A percentile compares a stretch with the other conserved stretches of the same genome.
Evolutionary conservation across 2,888 invertebrate genomes (phyloP).

Genomic region (Athrips mouffetella): DNA sequence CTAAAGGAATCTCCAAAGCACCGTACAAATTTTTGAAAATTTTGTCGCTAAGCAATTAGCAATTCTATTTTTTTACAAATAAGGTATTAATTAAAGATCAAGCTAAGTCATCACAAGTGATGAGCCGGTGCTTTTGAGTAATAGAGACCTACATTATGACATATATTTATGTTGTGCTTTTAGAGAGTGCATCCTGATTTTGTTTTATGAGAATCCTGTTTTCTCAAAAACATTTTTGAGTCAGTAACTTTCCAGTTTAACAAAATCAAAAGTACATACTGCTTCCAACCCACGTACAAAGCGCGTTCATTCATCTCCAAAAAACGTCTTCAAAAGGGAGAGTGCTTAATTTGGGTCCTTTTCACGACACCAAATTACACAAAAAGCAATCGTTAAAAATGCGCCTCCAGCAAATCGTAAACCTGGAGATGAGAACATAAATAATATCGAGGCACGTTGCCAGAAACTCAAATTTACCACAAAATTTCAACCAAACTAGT

Average conservation of each 20-base stretch:
- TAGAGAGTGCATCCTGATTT: no score
- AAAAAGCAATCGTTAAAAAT: slow-evolving; percentile 57
- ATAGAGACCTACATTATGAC: no score
- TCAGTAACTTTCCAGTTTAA: background rate
- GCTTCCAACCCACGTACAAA: slow-evolving; percentile 19
- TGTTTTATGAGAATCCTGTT: background rate
- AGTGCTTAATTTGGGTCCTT: slow-evolving; percentile 40
- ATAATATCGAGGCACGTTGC: slow-evolving; percentile 60
- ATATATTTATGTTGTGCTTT: no score
- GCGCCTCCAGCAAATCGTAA: slow-evolving; percentile 44
- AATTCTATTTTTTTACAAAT: no score
- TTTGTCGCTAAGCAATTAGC: no score
- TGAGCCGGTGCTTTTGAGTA: no score
- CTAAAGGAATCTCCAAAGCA: no score
- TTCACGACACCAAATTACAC: slow-evolving; percentile 53
- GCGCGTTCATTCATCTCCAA: slow-evolving; percentile 24
- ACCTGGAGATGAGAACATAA: slow-evolving; percentile 62
- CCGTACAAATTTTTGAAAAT: no score
- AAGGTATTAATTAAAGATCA: no score
- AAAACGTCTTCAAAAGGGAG: slow-evolving; percentile 28
- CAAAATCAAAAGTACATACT: background rate
- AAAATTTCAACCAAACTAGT: slow-evolving; percentile 2
- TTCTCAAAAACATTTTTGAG: background rate
- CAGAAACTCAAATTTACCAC: slow-evolving; percentile 39
- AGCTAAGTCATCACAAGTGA: no score